Evolutionary conservation across 2,888 invertebrate species (phyloP).

Genomic region (Andrena praecox): DNA sequence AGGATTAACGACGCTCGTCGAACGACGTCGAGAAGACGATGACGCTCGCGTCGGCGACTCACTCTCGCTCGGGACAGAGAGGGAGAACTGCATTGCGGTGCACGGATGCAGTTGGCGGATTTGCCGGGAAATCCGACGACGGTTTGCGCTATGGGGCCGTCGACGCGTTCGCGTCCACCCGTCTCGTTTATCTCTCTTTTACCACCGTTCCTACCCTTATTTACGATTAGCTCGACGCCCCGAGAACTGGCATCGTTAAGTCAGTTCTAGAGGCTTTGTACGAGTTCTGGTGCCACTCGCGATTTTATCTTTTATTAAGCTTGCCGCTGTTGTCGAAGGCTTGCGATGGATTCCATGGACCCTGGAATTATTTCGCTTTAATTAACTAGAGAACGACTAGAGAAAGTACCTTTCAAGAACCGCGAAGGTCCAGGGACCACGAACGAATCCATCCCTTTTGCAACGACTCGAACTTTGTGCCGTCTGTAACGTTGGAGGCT

Average conservation of each 20-base stretch:
- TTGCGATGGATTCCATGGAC: not conserved
- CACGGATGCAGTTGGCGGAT: conserved; percentile 25
- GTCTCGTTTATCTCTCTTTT: not conserved
- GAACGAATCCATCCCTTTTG: not conserved
- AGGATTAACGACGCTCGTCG: conserved; percentile 53
- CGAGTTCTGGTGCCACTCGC: not conserved
- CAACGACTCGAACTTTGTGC: not conserved
- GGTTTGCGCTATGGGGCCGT: conserved; percentile 20
- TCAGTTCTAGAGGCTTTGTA: not conserved
- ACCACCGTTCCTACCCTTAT: conserved; percentile 1
- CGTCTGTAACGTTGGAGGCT: not conserved
- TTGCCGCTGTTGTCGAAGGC: not conserved
- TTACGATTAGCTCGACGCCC: not conserved
- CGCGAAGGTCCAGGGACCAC: not conserved
- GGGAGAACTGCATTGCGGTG: conserved; percentile 60
- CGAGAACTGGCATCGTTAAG: not conserved
- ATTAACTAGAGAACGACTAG: no score
- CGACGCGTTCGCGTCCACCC: not conserved
- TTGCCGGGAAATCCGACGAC: conserved; percentile 20
- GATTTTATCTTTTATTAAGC: not conserved
- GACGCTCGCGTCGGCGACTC: conserved; percentile 29
- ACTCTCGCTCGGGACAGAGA: conserved; percentile 10
- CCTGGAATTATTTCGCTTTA: not conserved
- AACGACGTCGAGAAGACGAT: conserved; percentile 45
- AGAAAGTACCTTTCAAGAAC: no score